Evolutionary conservation across 2,113 vertebrate genomes (phyloP).

Genomic region (Passer domesticus): DNA sequence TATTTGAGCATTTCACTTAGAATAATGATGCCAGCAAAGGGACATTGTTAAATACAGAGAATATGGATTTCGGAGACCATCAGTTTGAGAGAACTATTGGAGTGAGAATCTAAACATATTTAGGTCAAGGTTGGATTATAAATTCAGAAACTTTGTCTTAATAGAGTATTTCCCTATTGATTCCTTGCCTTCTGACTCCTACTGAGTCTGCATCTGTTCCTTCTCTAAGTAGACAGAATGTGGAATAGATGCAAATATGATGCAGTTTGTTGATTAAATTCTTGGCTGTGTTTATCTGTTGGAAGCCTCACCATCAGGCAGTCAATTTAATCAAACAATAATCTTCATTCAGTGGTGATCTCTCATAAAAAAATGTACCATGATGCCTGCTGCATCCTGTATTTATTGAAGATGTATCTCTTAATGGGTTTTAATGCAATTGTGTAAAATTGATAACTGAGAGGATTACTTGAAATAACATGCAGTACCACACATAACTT

Average conservation of each 20-base stretch:
- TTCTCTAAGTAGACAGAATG: constrained; percentile 36
- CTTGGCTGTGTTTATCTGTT: constrained; percentile 54
- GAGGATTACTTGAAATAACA: constrained; percentile 12
- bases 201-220: constrained; percentile 62
- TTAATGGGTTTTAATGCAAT: background rate
- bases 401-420: constrained; percentile 19
- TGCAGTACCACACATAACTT: background rate
- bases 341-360: constrained; percentile 39
- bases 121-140: constrained; percentile 66
- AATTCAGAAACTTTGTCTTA: constrained; percentile 54
- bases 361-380: background rate
- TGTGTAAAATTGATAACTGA: background rate
- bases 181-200: constrained; percentile 50
- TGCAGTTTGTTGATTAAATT: constrained; percentile 66
- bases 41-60: background rate
- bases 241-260: constrained; percentile 61
- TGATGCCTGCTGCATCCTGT: background rate
- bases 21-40: background rate
- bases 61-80: background rate
- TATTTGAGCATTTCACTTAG: constrained; percentile 30
- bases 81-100: background rate
- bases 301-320: constrained; percentile 30
- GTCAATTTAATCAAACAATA: constrained; percentile 62
- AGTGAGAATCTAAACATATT: constrained; percentile 29
- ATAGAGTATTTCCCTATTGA: constrained; percentile 52